Percentiles rank a stretch among this genome's conserved stretches.
phyloP scores from a whole-genome alignment of 1,140 invertebrate species.

The Tetranychus urticae region DNA sequence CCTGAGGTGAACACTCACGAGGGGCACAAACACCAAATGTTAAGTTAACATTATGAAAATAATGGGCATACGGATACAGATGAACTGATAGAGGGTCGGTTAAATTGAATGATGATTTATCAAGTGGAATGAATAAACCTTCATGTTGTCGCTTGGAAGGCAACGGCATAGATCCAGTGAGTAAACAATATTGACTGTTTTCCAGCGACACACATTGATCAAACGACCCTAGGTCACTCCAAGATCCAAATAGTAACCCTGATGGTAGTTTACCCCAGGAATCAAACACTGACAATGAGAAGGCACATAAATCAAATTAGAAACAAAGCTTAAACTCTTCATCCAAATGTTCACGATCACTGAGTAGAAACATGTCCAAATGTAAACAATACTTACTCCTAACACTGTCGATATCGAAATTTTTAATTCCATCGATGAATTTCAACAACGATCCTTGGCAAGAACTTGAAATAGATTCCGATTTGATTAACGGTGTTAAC shows the following conservation, averaged over 20 bases:
- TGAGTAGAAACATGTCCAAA: too few relatives aligned
- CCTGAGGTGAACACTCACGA: constrained; percentile 6
- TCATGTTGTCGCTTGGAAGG: background rate
- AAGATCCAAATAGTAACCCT: background rate
- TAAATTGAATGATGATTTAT: background rate
- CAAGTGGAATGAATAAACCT: background rate
- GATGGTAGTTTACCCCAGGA: background rate
- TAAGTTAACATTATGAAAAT: background rate
- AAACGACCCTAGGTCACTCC: background rate
- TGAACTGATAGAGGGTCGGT: background rate
- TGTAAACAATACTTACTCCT: too few relatives aligned
- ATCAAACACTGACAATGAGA: background rate
- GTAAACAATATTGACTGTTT: background rate
- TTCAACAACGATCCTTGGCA: too few relatives aligned
- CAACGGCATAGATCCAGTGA: background rate
- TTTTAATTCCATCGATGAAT: too few relatives aligned
- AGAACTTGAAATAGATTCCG: too few relatives aligned
- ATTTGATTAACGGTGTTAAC: too few relatives aligned
- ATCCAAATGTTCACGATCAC: too few relatives aligned
- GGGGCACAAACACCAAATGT: background rate
- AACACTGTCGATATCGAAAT: too few relatives aligned
- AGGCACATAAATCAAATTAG: background rate
- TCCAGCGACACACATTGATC: background rate
- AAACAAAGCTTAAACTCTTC: too few relatives aligned
- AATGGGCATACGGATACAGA: background rate